These are phyloP conservation scores for Bombus balteatus DNA, from an alignment of 1,140 invertebrate species.

Conservation along the genomic window DNA sequence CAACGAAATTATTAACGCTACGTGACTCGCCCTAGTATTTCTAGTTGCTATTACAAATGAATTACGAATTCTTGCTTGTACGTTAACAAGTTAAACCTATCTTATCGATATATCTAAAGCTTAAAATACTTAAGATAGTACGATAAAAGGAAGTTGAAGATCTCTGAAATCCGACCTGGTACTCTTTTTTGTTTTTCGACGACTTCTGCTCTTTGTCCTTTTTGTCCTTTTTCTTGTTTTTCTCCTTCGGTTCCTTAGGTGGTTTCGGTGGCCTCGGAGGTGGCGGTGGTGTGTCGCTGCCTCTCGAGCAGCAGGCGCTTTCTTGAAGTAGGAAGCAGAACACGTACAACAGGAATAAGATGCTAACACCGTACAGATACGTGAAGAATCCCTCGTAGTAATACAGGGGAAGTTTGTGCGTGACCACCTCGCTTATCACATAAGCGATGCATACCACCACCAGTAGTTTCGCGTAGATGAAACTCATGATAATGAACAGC, in stretches of 20 bases:
- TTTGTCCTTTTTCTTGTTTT: conserved; percentile 83
- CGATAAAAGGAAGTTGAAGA: too few species aligned
- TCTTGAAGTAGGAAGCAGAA: conserved; percentile 98
- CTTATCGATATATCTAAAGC: background rate
- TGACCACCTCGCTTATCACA: conserved; percentile 96
- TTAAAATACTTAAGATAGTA: background rate
- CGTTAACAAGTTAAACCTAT: background rate
- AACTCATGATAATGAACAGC: conserved; percentile 96
- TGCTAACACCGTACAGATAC: conserved; percentile 97
- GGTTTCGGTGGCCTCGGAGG: conserved; percentile 89
- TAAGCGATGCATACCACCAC: conserved; percentile 96
- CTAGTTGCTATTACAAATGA: too few species aligned
- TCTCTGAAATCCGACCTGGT: conserved; percentile 76
- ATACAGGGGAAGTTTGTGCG: conserved; percentile 94
- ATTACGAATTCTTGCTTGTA: background rate
- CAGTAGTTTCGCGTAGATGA: conserved; percentile 95
- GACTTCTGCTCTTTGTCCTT: conserved; percentile 82
- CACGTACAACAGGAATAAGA: conserved; percentile 97
- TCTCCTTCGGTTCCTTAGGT: conserved; percentile 88
- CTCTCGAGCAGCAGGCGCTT: conserved; percentile 90
- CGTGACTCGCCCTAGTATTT: background rate
- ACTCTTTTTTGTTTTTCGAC: conserved; percentile 85
- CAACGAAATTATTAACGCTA: background rate
- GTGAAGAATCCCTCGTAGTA: conserved; percentile 98
- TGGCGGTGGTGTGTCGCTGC: conserved; percentile 86